Base-by-base conservation (phyloP, 1,140 invertebrate species). In the Metaphire vulgaris region DNA sequence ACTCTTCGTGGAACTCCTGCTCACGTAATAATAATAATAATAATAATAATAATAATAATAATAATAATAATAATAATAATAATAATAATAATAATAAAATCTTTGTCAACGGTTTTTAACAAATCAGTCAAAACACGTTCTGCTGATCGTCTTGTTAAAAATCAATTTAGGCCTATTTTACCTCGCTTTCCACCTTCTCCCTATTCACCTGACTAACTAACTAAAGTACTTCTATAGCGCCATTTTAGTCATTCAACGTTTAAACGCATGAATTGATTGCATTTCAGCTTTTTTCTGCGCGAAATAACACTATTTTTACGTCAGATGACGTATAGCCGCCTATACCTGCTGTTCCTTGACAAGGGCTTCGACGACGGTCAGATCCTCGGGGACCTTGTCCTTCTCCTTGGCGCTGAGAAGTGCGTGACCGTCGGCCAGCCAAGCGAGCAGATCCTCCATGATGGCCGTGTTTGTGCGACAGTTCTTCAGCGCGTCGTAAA, bases 381-480 rank as follows among this genome's bases (percentile, higher is more conserved):
- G 78, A 77, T 85, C 83, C 66, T 86, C 82, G 0, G 96, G 95
- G 66, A 98, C 86, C 0, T 93, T 91, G 88, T 98, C 94, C n/a
- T 91, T 89, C 88, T 97, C 93, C 76, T 95, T 86, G 41, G 91
- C 88, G n/a, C 91, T 87, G 68, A 98, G 85, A 0, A 92, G 94
- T 69, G 92, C 92, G 86, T 98, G 96, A 16, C 95, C 89, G 72
- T 92, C 92, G 75, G 91, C 90, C 28, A 99, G 89, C 95, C 95
- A 98, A 21, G 92, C 91, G 64, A 98, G 89, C 16, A 98, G 88
- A 85, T 98, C 96, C 82, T 98, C 96, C 72, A 98, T 88, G 33
- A 94, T 90, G 29, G 88, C 88, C 64, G 89, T 88, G 76, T 85
- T 83, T 30, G 84, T 84, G 73, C 83, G 82, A 33, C 90, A 86